Percentiles rank a stretch among this genome's conserved stretches.
Conservation (phyloP, 2,113 vertebrate genomes). For the Etheostoma cragini region DNA sequence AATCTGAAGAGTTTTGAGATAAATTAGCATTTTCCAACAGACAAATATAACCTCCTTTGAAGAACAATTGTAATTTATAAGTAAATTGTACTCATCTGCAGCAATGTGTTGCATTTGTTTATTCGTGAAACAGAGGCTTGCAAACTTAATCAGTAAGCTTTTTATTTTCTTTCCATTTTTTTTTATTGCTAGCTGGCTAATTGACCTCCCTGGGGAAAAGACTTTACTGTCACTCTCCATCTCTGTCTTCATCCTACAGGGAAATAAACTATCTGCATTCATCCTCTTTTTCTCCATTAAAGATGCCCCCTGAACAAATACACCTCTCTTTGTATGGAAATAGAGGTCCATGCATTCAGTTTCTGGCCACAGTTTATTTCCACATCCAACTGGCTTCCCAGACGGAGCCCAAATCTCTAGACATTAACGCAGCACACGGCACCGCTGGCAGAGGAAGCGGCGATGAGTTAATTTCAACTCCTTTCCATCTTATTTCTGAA, state of each 20-base stretch:
- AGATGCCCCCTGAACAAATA: conserved; percentile 66
- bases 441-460: conserved; percentile 32
- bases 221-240: conserved; percentile 63
- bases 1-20: conserved; percentile 25
- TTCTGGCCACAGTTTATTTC: conserved; percentile 61
- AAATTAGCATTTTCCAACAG: conserved; percentile 7
- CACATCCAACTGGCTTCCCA: conserved; percentile 59
- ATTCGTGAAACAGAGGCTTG: conserved; percentile 21
- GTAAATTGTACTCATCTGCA: conserved; percentile 29
- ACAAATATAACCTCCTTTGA: conserved; percentile 22
- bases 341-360: conserved; percentile 52
- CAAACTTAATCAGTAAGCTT: conserved; percentile 42
- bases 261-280: conserved; percentile 70
- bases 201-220: conserved; percentile 64
- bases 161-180: conserved; percentile 33
- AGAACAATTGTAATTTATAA: conserved; percentile 16
- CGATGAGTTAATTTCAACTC: conserved; percentile 52
- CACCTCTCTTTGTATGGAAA: conserved; percentile 79
- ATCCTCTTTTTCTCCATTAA: conserved; percentile 55
- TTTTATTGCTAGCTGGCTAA: conserved; percentile 68
- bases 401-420: conserved; percentile 43
- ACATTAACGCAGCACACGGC: conserved; percentile 55
- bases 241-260: conserved; percentile 51
- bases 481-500: conserved; percentile 70
- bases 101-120: conserved; percentile 36